A percentile compares a stretch with the other conserved stretches of the same genome.
These are phyloP conservation scores for Lota lota DNA, from an alignment of 2,113 vertebrate species.

Conservation along the genomic window DNA sequence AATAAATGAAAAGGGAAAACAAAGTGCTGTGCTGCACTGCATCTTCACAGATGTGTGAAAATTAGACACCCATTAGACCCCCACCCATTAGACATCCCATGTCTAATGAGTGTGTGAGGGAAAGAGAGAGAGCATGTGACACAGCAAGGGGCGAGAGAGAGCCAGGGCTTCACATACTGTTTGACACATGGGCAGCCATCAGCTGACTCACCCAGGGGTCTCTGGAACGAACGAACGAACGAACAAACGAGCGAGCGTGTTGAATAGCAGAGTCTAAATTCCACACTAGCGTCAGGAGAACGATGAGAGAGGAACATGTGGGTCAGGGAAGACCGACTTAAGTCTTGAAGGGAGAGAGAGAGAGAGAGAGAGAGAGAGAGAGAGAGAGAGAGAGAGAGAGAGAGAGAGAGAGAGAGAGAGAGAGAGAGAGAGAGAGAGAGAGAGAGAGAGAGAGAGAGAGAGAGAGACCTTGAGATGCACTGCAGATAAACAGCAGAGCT, in stretches of 20 bases:
- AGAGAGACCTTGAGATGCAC: too few species aligned
- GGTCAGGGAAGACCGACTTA: constrained; percentile 14
- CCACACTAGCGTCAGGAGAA: background rate
- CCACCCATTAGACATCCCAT: constrained; percentile 25
- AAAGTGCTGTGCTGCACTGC: too few species aligned
- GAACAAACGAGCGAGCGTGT: background rate
- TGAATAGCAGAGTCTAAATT: background rate
- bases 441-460: too few species aligned
- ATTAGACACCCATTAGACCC: background rate
- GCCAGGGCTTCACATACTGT: constrained; percentile 17
- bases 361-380: too few species aligned
- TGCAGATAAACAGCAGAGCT: too few species aligned
- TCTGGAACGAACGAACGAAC: background rate
- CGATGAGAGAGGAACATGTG: too few species aligned
- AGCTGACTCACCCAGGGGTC: constrained; percentile 34
- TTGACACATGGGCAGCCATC: constrained; percentile 24
- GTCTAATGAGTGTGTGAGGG: constrained; percentile 31
- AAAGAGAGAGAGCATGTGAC: constrained; percentile 39
- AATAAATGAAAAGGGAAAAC: too few species aligned
- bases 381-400: too few species aligned
- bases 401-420: too few species aligned
- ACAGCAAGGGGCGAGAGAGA: background rate
- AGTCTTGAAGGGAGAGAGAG: too few species aligned
- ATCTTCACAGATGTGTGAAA: constrained; percentile 22
- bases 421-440: too few species aligned